Evolutionary conservation across 2,888 invertebrate species (phyloP).

Genomic region (Archips crataeganus): DNA sequence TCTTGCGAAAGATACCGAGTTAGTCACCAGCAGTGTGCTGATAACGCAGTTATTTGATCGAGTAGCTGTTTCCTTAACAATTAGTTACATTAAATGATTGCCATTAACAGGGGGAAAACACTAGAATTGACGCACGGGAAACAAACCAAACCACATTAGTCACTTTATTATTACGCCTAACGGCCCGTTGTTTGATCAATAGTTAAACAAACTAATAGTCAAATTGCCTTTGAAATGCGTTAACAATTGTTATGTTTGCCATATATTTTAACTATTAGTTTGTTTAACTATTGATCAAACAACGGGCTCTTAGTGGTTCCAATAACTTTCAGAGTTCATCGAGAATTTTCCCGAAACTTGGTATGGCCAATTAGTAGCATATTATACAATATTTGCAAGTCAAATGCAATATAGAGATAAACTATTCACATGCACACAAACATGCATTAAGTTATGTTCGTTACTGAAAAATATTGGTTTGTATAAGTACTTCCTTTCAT

Average conservation of each 20-base stretch:
- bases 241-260: too few species aligned
- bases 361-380: background rate
- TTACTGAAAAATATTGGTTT: background rate
- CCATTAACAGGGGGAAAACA: background rate
- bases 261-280: too few species aligned
- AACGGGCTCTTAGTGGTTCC: background rate
- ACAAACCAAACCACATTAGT: background rate
- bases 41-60: background rate
- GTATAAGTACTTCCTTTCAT: background rate
- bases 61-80: background rate
- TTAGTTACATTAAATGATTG: background rate
- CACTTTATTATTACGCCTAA: background rate
- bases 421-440: background rate
- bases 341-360: background rate
- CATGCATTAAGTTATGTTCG: background rate
- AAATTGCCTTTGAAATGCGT: too few species aligned
- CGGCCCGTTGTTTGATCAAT: too few species aligned
- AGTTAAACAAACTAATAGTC: too few species aligned
- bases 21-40: conserved; percentile 17
- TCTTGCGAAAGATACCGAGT: conserved; percentile 24
- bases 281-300: too few species aligned
- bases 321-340: background rate
- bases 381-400: background rate
- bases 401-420: background rate
- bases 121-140: background rate